A percentile compares a stretch with the other conserved stretches of the same genome.
These are phyloP conservation scores for Chiloscyllium plagiosum DNA, from an alignment of 2,113 vertebrate species.

Conservation along the genomic window DNA sequence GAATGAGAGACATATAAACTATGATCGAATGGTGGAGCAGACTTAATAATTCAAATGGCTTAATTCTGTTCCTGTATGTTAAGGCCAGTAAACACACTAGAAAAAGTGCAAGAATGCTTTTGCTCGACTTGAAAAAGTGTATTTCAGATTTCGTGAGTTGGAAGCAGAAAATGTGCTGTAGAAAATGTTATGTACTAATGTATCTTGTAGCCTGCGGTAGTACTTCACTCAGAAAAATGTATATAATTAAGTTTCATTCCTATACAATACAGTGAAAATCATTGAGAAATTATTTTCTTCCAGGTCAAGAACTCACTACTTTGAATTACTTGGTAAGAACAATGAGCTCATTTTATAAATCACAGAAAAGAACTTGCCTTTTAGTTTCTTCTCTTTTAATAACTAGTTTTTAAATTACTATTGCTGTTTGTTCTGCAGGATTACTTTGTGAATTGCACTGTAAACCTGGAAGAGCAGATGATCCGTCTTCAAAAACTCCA, in stretches of 20 bases:
- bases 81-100: too few species aligned
- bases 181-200: not conserved
- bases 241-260: not conserved
- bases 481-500: constrained; percentile 79
- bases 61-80: too few species aligned
- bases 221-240: not conserved
- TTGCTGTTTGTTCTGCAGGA: constrained; percentile 55
- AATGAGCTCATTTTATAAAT: not conserved
- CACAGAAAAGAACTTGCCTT: not conserved
- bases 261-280: not conserved
- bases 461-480: constrained; percentile 79
- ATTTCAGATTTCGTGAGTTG: too few species aligned
- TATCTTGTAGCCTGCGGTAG: not conserved
- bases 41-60: too few species aligned
- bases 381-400: not conserved
- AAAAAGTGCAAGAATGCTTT: too few species aligned
- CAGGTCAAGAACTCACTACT: constrained; percentile 84
- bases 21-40: too few species aligned
- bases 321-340: constrained; percentile 79
- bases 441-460: constrained; percentile 74
- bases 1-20: too few species aligned
- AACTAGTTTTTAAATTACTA: constrained; percentile 31
- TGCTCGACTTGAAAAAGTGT: too few species aligned
- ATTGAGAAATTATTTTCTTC: constrained; percentile 40
- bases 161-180: not conserved